These are phyloP conservation scores for Gallinago stenura DNA, from an alignment of 2,797 vertebrate genomes.

Conservation along the genomic window DNA sequence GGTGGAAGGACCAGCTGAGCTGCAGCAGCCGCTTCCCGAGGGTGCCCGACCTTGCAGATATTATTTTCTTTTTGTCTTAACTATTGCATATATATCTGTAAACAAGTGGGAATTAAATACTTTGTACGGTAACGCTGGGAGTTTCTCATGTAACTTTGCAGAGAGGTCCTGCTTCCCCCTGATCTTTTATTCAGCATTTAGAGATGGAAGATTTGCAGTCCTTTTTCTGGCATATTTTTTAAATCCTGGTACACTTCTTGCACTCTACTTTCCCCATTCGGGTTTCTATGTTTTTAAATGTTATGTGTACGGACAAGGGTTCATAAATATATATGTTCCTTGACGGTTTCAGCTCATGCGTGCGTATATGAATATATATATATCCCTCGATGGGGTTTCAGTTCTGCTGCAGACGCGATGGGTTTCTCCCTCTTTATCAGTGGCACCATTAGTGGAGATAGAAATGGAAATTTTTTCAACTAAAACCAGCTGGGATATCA, in stretches of 20 bases:
- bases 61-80: not conserved
- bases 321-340: constrained; percentile 56
- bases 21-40: not conserved
- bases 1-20: not conserved
- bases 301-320: not conserved
- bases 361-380: not conserved
- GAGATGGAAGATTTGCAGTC: not conserved
- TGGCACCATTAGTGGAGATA: constrained; percentile 47
- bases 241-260: not conserved
- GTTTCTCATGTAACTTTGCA: not conserved
- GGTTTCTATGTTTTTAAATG: not conserved
- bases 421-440: constrained; percentile 61
- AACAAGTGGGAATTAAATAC: not conserved
- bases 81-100: not conserved
- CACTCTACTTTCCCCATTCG: not conserved
- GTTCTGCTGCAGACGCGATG: constrained; percentile 5
- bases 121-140: not conserved
- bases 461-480: constrained; percentile 71
- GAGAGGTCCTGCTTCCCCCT: not conserved
- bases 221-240: not conserved
- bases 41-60: not conserved
- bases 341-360: not conserved
- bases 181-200: not conserved
- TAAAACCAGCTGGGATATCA: constrained; percentile 65
- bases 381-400: constrained; percentile 28